A percentile compares a stretch with the other conserved stretches of the same genome.
Evolutionary conservation across 2,888 invertebrate genomes (phyloP).

Genomic region (Pterostichus niger): DNA sequence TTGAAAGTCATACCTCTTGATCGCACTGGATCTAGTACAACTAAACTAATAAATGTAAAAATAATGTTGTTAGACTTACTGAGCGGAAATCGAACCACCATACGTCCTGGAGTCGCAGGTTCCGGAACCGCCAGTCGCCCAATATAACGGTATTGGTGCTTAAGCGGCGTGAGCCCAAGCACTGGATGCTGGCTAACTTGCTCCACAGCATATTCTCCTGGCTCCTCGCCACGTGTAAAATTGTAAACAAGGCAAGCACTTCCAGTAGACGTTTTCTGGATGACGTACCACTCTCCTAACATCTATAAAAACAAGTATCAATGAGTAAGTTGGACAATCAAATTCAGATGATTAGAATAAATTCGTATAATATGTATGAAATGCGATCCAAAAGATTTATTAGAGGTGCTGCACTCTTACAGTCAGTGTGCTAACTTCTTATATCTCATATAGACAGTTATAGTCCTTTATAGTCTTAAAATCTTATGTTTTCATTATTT

Average conservation of each 20-base stretch:
- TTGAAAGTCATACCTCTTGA: too few species aligned
- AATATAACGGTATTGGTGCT: slow-evolving; percentile 89
- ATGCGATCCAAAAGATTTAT: too few species aligned
- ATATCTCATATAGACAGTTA: too few species aligned
- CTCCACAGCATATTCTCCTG: slow-evolving; percentile 84
- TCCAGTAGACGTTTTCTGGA: slow-evolving; percentile 90
- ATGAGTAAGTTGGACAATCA: too few species aligned
- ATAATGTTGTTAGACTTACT: slow-evolving; percentile 81
- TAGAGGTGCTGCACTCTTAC: too few species aligned
- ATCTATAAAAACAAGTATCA: slow-evolving; percentile 78
- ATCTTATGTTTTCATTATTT: too few species aligned
- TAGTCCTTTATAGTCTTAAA: too few species aligned
- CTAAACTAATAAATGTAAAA: neutral
- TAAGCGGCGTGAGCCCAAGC: slow-evolving; percentile 85
- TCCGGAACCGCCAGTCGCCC: slow-evolving; percentile 85
- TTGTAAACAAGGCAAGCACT: slow-evolving; percentile 90
- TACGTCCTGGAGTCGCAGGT: slow-evolving; percentile 83
- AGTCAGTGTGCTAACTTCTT: too few species aligned
- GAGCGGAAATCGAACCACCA: slow-evolving; percentile 88
- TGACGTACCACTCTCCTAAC: slow-evolving; percentile 89
- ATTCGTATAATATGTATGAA: too few species aligned
- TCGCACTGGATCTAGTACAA: too few species aligned
- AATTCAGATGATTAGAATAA: too few species aligned
- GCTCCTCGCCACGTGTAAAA: slow-evolving; percentile 85
- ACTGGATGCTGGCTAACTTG: slow-evolving; percentile 87